Conservation (phyloP, 2,113 vertebrate species). For the Arothron firmamentum region DNA sequence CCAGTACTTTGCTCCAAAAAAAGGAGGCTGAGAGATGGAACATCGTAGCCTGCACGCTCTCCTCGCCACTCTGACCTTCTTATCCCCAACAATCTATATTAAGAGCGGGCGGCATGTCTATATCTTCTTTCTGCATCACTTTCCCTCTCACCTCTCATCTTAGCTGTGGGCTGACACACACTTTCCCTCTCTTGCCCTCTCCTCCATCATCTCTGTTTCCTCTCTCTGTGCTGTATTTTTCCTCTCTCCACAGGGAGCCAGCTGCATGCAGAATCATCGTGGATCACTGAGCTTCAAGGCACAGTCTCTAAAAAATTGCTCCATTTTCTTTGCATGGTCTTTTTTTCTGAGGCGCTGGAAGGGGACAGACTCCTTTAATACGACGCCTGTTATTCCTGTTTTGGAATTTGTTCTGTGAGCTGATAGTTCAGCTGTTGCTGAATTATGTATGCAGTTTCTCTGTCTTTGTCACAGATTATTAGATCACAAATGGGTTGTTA, state of each 20-base stretch:
- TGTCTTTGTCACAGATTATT: conserved; percentile 21
- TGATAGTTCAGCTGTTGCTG: conserved; percentile 27
- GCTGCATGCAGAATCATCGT: conserved; percentile 55
- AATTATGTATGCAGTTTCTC: conserved; percentile 40
- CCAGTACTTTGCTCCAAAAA: background rate
- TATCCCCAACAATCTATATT: conserved; percentile 45
- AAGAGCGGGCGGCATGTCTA: conserved; percentile 41
- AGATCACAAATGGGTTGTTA: conserved; percentile 7
- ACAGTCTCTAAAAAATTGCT: conserved; percentile 51
- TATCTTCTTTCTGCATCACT: conserved; percentile 46
- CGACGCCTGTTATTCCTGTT: conserved; percentile 20
- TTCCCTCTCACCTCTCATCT: conserved; percentile 1
- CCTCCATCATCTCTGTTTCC: conserved; percentile 32
- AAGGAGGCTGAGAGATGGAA: background rate
- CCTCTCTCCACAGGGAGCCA: conserved; percentile 53
- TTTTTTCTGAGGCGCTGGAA: conserved; percentile 31
- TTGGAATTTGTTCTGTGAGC: conserved; percentile 18
- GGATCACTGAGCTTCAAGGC: conserved; percentile 68
- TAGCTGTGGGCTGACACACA: background rate
- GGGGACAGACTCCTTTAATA: conserved; percentile 16
- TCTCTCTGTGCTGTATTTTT: conserved; percentile 38
- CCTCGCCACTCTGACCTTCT: conserved; percentile 48
- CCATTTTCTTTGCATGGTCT: conserved; percentile 27
- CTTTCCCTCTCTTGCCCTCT: conserved; percentile 43
- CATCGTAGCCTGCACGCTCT: background rate